These are phyloP conservation scores for Meleagris gallopavo DNA, from an alignment of 2,113 vertebrate genomes.

Conservation along the genomic window DNA sequence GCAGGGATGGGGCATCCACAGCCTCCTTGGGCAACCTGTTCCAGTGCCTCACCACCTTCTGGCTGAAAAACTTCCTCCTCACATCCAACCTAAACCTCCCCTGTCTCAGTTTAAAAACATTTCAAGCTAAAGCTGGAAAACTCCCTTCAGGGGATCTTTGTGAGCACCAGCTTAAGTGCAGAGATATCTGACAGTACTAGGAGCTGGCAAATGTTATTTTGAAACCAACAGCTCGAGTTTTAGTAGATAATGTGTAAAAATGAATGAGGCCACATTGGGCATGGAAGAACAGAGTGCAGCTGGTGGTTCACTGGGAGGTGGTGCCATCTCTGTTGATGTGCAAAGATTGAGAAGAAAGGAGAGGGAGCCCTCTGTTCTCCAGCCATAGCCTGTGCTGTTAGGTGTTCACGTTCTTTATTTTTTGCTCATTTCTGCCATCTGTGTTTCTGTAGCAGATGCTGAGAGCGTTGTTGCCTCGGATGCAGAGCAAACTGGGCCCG, in stretches of 20 bases:
- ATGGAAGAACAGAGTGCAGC: background rate
- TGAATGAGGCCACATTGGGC: fast-evolving
- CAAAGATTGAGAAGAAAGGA: fast-evolving
- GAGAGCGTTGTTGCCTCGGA: background rate
- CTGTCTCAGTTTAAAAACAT: too few species aligned
- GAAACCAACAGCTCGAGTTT: background rate
- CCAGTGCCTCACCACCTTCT: too few species aligned
- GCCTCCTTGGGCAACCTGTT: too few species aligned
- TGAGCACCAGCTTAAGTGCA: background rate
- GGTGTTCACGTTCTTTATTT: fast-evolving
- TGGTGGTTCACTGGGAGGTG: background rate
- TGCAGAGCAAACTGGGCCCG: background rate
- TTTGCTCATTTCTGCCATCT: background rate
- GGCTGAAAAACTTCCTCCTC: too few species aligned
- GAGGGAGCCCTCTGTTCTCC: fast-evolving
- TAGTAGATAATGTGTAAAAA: background rate
- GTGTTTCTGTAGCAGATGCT: background rate
- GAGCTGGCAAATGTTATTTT: background rate
- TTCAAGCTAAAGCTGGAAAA: background rate
- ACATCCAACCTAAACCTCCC: too few species aligned
- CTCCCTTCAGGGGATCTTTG: background rate
- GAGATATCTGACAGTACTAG: background rate
- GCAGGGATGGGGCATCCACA: too few species aligned
- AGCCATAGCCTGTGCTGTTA: fast-evolving
- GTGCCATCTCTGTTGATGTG: too few species aligned